Evolutionary conservation across 2,113 vertebrate genomes (phyloP).

Genomic region (Gavialis gangeticus): DNA sequence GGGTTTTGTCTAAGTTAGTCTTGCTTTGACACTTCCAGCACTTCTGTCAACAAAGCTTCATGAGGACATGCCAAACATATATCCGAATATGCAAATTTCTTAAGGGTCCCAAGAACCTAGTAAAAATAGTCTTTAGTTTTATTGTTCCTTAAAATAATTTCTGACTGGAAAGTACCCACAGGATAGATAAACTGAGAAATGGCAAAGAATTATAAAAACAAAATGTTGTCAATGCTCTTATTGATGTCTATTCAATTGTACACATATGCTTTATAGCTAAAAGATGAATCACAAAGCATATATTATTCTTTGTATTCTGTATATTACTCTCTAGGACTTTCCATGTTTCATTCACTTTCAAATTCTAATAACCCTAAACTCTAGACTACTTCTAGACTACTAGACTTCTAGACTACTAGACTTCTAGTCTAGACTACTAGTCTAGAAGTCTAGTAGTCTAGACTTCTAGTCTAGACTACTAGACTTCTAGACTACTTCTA

Average conservation of each 20-base stretch:
- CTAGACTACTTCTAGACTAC: not conserved
- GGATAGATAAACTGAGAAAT: not conserved
- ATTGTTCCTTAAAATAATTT: not conserved
- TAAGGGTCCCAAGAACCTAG: not conserved
- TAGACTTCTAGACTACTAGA: too few relatives aligned
- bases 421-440: too few relatives aligned
- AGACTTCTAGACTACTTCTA: too few relatives aligned
- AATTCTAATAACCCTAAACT: not conserved
- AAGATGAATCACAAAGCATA: not conserved
- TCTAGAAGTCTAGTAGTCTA: too few relatives aligned
- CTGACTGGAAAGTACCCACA: not conserved
- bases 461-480: too few relatives aligned
- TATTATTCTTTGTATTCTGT: not conserved
- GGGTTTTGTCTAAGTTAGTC: fast-evolving
- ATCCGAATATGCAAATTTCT: not conserved
- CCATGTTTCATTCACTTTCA: not conserved
- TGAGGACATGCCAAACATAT: not conserved
- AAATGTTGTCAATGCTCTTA: not conserved
- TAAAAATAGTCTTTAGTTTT: not conserved
- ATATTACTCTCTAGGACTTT: not conserved
- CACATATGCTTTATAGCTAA: not conserved
- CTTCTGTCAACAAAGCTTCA: not conserved
- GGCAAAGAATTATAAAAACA: not conserved
- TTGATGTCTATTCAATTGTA: not conserved
- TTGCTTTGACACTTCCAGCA: not conserved